A percentile compares a stretch with the other conserved stretches of the same genome.
Evolutionary conservation across 2,888 invertebrate genomes (phyloP).

Genomic region (Coenonympha arcania): DNA sequence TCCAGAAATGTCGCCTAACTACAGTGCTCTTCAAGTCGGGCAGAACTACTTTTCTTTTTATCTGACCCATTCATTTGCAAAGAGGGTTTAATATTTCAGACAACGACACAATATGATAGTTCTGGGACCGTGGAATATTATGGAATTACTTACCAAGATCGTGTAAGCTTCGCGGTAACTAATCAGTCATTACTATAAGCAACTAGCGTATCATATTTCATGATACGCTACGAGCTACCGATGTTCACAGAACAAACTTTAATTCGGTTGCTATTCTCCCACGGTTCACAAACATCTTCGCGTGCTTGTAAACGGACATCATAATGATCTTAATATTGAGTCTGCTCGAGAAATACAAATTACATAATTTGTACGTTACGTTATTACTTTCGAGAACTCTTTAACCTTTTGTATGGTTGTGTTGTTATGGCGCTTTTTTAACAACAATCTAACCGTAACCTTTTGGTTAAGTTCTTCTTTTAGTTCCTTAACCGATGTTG

Average conservation of each 20-base stretch:
- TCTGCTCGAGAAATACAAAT: conserved; percentile 1
- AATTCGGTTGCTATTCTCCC: conserved; percentile 2
- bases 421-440: not conserved
- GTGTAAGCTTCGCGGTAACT: too few species aligned
- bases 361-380: conserved; percentile 7
- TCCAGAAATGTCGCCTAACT: too few species aligned
- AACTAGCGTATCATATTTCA: not conserved
- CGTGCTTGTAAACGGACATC: conserved; percentile 4
- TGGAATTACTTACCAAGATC: too few species aligned
- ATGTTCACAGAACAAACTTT: not conserved
- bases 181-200: not conserved
- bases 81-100: too few species aligned
- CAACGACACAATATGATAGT: too few species aligned
- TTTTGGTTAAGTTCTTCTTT: too few species aligned
- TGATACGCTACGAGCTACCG: not conserved
- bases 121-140: too few species aligned
- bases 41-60: too few species aligned
- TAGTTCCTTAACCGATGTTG: too few species aligned
- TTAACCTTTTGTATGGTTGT: conserved; percentile 4
- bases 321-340: not conserved
- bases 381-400: conserved; percentile 2
- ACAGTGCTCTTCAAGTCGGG: too few species aligned
- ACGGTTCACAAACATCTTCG: not conserved
- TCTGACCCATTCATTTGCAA: too few species aligned
- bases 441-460: not conserved